Evolutionary conservation across 2,888 invertebrate genomes (phyloP).

Genomic region (Diaphora mendica): DNA sequence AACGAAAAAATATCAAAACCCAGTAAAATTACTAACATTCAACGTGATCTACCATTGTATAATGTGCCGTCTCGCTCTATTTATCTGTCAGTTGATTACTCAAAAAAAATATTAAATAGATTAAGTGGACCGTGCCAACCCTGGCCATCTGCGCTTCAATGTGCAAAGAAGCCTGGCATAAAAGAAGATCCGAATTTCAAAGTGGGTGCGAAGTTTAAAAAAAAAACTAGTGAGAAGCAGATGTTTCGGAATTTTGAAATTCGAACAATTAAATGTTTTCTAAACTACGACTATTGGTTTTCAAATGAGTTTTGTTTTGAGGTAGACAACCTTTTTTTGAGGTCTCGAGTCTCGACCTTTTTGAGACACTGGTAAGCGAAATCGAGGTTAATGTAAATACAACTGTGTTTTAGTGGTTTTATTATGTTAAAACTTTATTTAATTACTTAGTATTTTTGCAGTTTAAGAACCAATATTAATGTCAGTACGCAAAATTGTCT

Average conservation of each 20-base stretch:
- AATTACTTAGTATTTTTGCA: background rate
- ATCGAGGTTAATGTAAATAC: background rate
- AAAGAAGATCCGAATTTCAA: constrained; percentile 49
- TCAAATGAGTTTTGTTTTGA: constrained; percentile 10
- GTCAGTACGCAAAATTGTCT: background rate
- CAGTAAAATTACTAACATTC: background rate
- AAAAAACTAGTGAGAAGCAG: constrained; percentile 39
- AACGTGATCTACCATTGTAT: constrained; percentile 3
- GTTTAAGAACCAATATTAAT: background rate
- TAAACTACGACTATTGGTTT: constrained; percentile 8
- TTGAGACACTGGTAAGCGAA: background rate
- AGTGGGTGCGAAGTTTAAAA: constrained; percentile 67
- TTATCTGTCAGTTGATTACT: constrained; percentile 31
- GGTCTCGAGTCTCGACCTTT: background rate
- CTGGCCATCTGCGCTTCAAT: constrained; percentile 65
- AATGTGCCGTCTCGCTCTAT: constrained; percentile 39
- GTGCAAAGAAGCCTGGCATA: constrained; percentile 53
- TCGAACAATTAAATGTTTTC: constrained; percentile 33
- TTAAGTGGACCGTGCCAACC: constrained; percentile 62
- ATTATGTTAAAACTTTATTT: background rate
- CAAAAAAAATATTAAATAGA: constrained; percentile 39
- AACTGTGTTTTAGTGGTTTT: background rate
- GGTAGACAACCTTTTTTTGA: constrained; percentile 6
- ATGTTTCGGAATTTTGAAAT: constrained; percentile 39
- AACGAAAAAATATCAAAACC: background rate